Base-by-base conservation (phyloP, 2,888 invertebrate species). In the Eristalis pertinax region DNA sequence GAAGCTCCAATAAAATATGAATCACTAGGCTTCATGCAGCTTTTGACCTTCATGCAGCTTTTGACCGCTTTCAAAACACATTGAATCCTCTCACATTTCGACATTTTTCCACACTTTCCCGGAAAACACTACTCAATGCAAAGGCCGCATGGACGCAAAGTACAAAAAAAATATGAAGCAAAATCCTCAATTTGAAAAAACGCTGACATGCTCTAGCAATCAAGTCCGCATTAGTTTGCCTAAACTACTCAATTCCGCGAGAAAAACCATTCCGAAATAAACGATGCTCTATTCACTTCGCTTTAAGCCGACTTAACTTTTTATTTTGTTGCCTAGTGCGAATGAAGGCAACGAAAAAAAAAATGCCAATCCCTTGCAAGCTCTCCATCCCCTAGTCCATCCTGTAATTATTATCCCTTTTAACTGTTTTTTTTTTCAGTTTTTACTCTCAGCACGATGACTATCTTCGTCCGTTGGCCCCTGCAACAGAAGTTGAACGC, bases 321-420 rank as follows among this genome's bases (percentile, higher is more conserved):
- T 63, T 63, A 63, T 63, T 35, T n/a, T 35, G 26, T 32, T 63
- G 63, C 19, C 19, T 35, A 35, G 19, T 35, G 50, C 50, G 50
- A 50, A 1, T 50, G 50, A 19, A 50, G 8, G 32, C 32, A 32
- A 29, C 4, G 4, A 29, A 29, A 32, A 32, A 32, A 32, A 50
- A 5, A 8, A 22, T 7, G n/a, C 19, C 50, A 50, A 50, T 50
- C 43, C 43, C 43, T n/a, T 4, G n/a, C 43, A 50, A 19, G 50
- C 19, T 5, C 50, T 19, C 50, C n/a, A 19, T 8, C 8, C 2
- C 50, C 19, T 50, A 19, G 8, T 19, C 50, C 50, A 19, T n/a
- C n/a, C n/a, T 32, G 35, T 35, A 63, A 35, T 63, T 63, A 29
- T 67, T 67, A 67, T 67, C 67, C 67, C 19, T 19, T 19, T 50